A percentile compares a stretch with the other conserved stretches of the same genome.
These are phyloP conservation scores for Erebia palarica DNA, from an alignment of 2,888 invertebrate species.

Conservation along the genomic window DNA sequence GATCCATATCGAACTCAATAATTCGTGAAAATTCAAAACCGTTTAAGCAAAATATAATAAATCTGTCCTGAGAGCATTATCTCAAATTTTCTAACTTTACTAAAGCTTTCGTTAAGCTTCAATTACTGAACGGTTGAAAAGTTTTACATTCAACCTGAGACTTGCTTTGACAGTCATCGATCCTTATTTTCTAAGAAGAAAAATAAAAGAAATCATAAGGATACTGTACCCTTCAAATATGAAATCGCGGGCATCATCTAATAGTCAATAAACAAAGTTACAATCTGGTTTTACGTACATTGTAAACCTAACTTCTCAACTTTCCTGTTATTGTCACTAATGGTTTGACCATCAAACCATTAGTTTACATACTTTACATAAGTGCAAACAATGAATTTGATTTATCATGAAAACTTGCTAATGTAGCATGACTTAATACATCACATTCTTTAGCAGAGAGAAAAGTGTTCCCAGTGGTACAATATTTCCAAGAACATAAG, in stretches of 20 bases:
- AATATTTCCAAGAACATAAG: not conserved
- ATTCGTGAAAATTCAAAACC: not conserved
- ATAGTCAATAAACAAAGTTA: too few relatives aligned
- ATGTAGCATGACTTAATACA: conserved; percentile 4
- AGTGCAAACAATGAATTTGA: not conserved
- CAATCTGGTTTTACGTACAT: too few relatives aligned
- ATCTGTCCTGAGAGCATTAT: conserved; percentile 1
- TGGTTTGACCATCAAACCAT: too few relatives aligned
- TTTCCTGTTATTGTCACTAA: too few relatives aligned
- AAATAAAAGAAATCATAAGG: not conserved
- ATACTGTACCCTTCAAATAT: not conserved
- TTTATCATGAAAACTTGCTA: conserved; percentile 11
- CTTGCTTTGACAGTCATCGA: not conserved
- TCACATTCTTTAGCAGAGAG: conserved; percentile 5
- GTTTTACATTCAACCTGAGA: not conserved
- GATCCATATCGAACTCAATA: not conserved
- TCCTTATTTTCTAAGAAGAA: not conserved
- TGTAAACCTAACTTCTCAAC: too few relatives aligned
- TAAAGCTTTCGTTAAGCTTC: conserved; percentile 11
- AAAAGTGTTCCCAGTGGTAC: conserved; percentile 3
- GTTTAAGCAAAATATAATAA: not conserved
- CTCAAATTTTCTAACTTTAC: conserved; percentile 11
- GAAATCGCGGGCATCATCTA: too few relatives aligned
- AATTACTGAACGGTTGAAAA: conserved; percentile 8
- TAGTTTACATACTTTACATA: not conserved